These are phyloP conservation scores for Solenodon paradoxus DNA, from an alignment of 2,113 vertebrate species.

Conservation along the genomic window DNA sequence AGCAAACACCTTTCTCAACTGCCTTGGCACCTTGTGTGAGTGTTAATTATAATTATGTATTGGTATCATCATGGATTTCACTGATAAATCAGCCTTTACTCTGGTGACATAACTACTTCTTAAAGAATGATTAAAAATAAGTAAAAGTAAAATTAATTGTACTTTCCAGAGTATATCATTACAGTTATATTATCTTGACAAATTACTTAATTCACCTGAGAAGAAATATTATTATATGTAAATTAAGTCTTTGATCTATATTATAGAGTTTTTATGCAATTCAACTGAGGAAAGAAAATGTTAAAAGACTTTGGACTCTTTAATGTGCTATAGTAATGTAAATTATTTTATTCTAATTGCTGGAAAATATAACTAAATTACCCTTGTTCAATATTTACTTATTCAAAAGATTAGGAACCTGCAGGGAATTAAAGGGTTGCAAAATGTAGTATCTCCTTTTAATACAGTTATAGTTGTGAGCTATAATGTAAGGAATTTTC, in stretches of 20 bases:
- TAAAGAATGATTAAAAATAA: neutral
- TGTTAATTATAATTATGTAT: neutral
- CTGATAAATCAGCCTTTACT: neutral
- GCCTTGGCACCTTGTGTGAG: neutral
- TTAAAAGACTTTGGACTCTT: neutral
- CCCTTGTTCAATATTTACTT: neutral
- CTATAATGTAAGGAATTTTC: neutral
- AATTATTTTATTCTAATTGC: neutral
- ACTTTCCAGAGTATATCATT: neutral
- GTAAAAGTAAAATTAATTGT: neutral
- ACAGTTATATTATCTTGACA: neutral
- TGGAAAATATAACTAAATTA: no score
- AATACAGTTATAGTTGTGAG: neutral
- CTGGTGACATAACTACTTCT: neutral
- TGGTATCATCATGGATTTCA: neutral
- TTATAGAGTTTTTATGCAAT: neutral
- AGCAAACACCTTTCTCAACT: neutral
- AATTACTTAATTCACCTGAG: neutral
- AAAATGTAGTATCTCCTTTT: neutral
- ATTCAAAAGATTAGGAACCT: neutral
- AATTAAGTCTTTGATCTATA: neutral
- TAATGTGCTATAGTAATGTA: neutral
- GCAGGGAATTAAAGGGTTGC: neutral
- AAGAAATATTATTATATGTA: neutral
- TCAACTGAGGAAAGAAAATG: neutral